Evolutionary conservation across 2,797 vertebrate species (phyloP).

Genomic region (Okamejei kenojei): DNA sequence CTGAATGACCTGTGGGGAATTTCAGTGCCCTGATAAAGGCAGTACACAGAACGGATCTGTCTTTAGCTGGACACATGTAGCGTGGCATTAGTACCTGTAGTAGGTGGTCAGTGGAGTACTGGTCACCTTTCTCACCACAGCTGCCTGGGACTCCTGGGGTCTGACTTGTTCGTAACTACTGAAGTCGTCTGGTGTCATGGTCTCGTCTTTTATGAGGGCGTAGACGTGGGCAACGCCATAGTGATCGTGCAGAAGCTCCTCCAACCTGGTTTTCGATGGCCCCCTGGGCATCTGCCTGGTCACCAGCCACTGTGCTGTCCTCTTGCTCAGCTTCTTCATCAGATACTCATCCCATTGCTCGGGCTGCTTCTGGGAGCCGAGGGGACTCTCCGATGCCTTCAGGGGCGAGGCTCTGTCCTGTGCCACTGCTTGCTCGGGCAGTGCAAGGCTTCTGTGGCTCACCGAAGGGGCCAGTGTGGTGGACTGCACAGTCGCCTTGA

Average conservation of each 20-base stretch:
- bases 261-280: constrained; percentile 44
- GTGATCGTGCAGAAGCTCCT: constrained; percentile 46
- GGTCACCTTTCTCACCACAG: constrained; percentile 41
- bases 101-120: constrained; percentile 51
- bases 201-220: constrained; percentile 40
- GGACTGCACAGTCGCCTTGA: not conserved
- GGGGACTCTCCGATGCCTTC: constrained; percentile 35
- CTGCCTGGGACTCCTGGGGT: not conserved
- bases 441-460: not conserved
- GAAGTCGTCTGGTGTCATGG: constrained; percentile 40
- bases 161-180: constrained; percentile 9
- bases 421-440: constrained; percentile 38
- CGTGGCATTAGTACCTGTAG: constrained; percentile 50
- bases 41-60: not conserved
- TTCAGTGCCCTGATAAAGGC: too few species aligned
- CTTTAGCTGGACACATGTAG: too few species aligned
- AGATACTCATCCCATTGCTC: constrained; percentile 48
- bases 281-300: constrained; percentile 44
- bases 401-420: constrained; percentile 32
- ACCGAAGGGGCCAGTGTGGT: too few species aligned
- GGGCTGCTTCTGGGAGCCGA: not conserved
- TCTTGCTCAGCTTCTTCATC: constrained; percentile 50
- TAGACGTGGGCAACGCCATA: constrained; percentile 43
- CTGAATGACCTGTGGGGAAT: not conserved
- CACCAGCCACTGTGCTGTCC: constrained; percentile 53